A percentile compares a stretch with the other conserved stretches of the same genome.
These are phyloP conservation scores for Catocala fraxini DNA, from an alignment of 2,888 invertebrate genomes.

Conservation along the genomic window DNA sequence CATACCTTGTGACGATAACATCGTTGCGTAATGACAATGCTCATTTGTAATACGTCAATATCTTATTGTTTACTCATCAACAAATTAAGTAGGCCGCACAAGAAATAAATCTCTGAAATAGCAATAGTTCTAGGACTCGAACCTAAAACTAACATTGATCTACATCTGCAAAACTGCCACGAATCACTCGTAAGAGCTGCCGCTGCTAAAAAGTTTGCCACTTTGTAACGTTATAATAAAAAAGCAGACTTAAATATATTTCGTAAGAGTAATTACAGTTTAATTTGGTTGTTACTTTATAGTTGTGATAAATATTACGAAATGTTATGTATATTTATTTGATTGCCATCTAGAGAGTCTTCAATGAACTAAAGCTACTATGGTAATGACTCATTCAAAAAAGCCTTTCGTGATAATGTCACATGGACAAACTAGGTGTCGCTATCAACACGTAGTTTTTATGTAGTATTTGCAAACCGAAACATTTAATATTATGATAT, in stretches of 20 bases:
- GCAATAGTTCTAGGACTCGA: constrained; percentile 26
- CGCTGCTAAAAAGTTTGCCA: background rate
- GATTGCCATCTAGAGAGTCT: constrained; percentile 19
- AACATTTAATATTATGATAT: too few relatives aligned
- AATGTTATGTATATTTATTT: background rate
- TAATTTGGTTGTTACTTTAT: background rate
- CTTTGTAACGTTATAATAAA: background rate
- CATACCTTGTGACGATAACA: constrained; percentile 21
- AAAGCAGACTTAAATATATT: constrained; percentile 5
- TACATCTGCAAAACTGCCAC: constrained; percentile 10
- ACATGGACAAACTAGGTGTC: constrained; percentile 16
- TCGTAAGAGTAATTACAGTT: background rate
- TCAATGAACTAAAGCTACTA: background rate
- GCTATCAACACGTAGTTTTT: background rate
- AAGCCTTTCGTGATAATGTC: background rate
- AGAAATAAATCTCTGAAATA: constrained; percentile 18
- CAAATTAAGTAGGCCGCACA: constrained; percentile 40
- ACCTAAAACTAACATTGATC: constrained; percentile 17
- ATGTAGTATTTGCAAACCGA: too few relatives aligned
- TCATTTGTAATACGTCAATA: constrained; percentile 35
- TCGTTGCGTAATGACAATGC: constrained; percentile 41
- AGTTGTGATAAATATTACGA: too few relatives aligned
- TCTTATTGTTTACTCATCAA: constrained; percentile 36
- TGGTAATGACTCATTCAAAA: too few relatives aligned
- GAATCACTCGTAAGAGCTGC: background rate